Percentiles rank a stretch among this genome's conserved stretches.
Conservation (phyloP, 2,113 vertebrate genomes). For the Ciconia boyciana region DNA sequence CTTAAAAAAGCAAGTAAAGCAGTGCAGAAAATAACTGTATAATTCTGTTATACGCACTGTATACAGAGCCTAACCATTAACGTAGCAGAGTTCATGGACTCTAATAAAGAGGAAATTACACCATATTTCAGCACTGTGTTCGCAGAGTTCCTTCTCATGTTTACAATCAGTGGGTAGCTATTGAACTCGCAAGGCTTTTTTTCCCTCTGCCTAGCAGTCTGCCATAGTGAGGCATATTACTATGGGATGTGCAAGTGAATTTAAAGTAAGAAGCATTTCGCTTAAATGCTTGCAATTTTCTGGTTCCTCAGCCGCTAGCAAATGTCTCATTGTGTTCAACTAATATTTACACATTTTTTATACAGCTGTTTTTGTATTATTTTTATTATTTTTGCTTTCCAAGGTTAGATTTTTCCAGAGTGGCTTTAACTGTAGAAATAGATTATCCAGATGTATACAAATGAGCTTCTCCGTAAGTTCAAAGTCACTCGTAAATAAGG, state of each 20-base stretch:
- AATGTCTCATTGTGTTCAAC: constrained; percentile 50
- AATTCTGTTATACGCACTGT: constrained; percentile 20
- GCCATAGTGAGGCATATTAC: constrained; percentile 28
- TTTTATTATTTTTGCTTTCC: constrained; percentile 18
- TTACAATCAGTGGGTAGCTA: constrained; percentile 55
- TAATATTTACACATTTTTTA: constrained; percentile 62
- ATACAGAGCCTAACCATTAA: constrained; percentile 35
- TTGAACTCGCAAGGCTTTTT: constrained; percentile 52
- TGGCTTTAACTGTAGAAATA: constrained; percentile 31
- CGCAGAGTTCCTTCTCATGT: constrained; percentile 36
- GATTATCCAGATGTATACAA: constrained; percentile 55
- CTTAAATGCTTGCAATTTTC: constrained; percentile 71
- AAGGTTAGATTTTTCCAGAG: constrained; percentile 28
- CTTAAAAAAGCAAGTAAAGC: constrained; percentile 20
- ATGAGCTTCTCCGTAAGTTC: constrained; percentile 34
- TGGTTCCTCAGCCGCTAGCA: constrained; percentile 13
- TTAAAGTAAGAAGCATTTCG: constrained; percentile 65
- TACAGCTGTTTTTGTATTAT: constrained; percentile 41
- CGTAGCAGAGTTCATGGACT: constrained; percentile 30
- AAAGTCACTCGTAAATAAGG: constrained; percentile 56
- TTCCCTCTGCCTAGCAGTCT: not conserved
- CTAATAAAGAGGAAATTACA: constrained; percentile 61
- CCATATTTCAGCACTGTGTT: constrained; percentile 56
- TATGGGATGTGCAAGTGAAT: constrained; percentile 40
- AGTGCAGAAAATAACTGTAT: constrained; percentile 31